Conservation (phyloP, 2,888 invertebrate genomes). For the Ophion ventricosus region DNA sequence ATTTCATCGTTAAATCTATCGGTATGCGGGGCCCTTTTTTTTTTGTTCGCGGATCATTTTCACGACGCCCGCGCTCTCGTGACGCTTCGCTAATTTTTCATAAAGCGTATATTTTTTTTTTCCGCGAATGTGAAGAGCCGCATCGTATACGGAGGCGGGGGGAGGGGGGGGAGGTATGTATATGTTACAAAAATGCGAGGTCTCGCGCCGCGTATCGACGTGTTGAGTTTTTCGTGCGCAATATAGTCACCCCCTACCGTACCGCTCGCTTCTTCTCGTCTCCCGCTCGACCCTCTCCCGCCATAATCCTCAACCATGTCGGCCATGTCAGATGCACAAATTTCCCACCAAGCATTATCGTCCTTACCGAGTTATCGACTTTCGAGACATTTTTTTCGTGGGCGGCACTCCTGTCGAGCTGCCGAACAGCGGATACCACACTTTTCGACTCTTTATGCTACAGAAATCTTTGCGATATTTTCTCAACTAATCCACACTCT, state of each 20-base stretch:
- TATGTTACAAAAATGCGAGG: conserved; percentile 5
- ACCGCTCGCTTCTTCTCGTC: conserved; percentile 31
- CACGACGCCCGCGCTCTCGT: not conserved
- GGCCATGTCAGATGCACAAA: not conserved
- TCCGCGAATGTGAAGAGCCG: not conserved
- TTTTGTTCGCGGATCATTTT: not conserved
- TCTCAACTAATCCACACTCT: not conserved
- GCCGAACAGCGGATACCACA: not conserved
- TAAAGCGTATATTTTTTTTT: not conserved
- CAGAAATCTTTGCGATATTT: conserved; percentile 54
- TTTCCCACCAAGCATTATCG: conserved; percentile 72
- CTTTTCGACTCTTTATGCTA: conserved; percentile 27
- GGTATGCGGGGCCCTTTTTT: conserved; percentile 11
- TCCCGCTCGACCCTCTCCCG: conserved; percentile 9
- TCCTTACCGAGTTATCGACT: conserved; percentile 83
- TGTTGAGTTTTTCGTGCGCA: conserved; percentile 39
- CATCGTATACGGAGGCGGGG: not conserved
- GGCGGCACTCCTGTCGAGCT: conserved; percentile 50
- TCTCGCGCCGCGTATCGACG: conserved; percentile 27
- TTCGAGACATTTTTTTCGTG: conserved; percentile 61
- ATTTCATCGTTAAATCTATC: conserved; percentile 43
- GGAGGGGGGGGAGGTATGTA: not conserved
- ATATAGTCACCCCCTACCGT: conserved; percentile 58
- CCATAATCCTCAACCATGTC: not conserved
- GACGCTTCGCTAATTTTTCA: not conserved